Percentiles rank a stretch among this genome's conserved stretches.
Conservation (phyloP, 2,113 vertebrate genomes). For the Herpailurus yagouaroundi region DNA sequence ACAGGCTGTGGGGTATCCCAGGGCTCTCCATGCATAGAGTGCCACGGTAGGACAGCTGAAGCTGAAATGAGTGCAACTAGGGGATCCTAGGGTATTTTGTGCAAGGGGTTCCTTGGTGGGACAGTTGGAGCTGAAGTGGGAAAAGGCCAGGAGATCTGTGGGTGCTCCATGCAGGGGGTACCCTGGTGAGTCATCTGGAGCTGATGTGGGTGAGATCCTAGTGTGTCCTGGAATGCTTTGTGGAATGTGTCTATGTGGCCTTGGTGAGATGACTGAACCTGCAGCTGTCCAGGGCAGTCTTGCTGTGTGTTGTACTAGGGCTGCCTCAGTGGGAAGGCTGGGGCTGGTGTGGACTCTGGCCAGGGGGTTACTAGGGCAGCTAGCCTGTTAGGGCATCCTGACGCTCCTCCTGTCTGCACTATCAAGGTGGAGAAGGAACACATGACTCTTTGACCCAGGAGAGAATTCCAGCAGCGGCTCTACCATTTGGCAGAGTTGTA, state of each 20-base stretch:
- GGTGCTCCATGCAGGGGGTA: not conserved
- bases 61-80: not conserved
- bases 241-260: not conserved
- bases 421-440: not conserved
- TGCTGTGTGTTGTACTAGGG: not conserved
- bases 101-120: not conserved
- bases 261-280: not conserved
- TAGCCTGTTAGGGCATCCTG: not conserved
- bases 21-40: not conserved
- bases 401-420: not conserved
- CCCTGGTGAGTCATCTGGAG: not conserved
- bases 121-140: not conserved
- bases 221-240: not conserved
- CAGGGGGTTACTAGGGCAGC: not conserved
- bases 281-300: not conserved
- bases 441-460: not conserved
- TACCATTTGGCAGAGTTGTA: not conserved
- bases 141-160: not conserved
- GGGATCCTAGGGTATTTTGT: not conserved
- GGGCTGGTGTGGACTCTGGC: not conserved
- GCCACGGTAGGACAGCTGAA: not conserved
- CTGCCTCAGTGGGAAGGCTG: not conserved
- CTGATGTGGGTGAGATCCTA: not conserved
- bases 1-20: not conserved
- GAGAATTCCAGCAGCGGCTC: not conserved